Percentiles rank a stretch among this genome's conserved stretches.
Evolutionary conservation across 2,113 vertebrate genomes (phyloP).

Genomic region (Myanophis thanlyinensis): DNA sequence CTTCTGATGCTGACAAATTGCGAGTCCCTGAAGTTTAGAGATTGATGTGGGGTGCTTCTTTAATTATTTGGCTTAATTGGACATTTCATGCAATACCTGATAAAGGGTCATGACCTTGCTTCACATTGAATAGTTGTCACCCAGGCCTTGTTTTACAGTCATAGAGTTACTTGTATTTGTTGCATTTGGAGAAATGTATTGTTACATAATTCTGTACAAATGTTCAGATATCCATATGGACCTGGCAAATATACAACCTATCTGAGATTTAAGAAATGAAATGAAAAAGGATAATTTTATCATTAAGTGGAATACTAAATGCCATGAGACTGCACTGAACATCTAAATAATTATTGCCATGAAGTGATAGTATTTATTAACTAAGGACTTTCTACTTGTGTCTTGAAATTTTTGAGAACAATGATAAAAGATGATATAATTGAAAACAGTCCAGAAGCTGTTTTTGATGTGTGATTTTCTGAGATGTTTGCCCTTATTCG

Average conservation of each 20-base stretch:
- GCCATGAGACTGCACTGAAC: background rate
- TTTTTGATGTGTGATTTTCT: background rate
- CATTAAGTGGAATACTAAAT: constrained; percentile 35
- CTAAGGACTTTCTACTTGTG: background rate
- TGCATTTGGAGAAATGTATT: constrained; percentile 1
- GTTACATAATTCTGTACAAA: constrained; percentile 37
- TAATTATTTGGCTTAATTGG: background rate
- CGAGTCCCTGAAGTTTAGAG: background rate
- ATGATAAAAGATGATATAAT: background rate
- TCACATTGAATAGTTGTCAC: background rate
- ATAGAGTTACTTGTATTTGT: constrained; percentile 17
- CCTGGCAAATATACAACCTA: constrained; percentile 37
- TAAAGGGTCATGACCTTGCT: background rate
- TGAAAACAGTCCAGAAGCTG: background rate
- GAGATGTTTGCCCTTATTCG: constrained; percentile 42
- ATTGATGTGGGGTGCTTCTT: background rate
- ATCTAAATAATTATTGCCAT: background rate
- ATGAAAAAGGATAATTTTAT: constrained; percentile 31
- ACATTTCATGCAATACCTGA: background rate
- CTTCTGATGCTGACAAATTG: background rate
- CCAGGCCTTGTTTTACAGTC: background rate
- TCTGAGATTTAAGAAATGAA: background rate
- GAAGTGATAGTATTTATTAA: background rate
- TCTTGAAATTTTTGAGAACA: background rate
- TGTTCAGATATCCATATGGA: constrained; percentile 23